Base-by-base conservation (phyloP, 2,113 vertebrate species). In the Meles meles region DNA sequence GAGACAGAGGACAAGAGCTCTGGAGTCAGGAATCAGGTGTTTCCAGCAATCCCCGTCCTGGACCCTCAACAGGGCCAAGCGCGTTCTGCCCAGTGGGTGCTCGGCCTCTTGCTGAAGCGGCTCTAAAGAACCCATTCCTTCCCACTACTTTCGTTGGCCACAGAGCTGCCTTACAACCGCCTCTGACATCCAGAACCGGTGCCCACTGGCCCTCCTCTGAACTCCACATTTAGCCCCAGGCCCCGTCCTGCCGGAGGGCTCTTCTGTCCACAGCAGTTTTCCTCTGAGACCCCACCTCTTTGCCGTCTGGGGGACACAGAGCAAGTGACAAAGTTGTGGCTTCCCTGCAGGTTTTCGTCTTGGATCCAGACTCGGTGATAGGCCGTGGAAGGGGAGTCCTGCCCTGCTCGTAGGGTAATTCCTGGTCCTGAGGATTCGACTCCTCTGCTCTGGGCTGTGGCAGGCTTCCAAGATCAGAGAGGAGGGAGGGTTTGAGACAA, bases 221-320 rank as follows among this genome's bases (percentile, higher is more conserved):
- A 17, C 69, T 47, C 63, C 4, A 23, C 4, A 3, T n/a, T 57
- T 63, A 37, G 61, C 80, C 14, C 76, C 20, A 31, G 37, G 2
- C 14, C 10, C 11, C 3, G 1, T 9, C 23, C 63, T 27, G 4
- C 7, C 29, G 18, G 8, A 11, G 27, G 1, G 23, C 20, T 21
- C 21, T 20, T 12, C 0, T 3, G 4, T 25, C 42, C 7, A 2
- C 3, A 0, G 1, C 9, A 1, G 20, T 39, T 90, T 76, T 59
- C 42, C 27, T 59, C 57, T 7, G 29, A 55, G 55, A 6, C 49
- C 47, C 81, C 42, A 52, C 31, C n/a, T 34, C 10, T 42, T 25
- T 55, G 63, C 52, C 6, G 52, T 31, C 39, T 11, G 7, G 71
- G 69, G 21, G 39, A 37, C 29, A 6, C 1, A 67, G 57, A 83